A percentile compares a stretch with the other conserved stretches of the same genome.
phyloP scores from a whole-genome alignment of 2,797 vertebrate genomes.

The Hozukius guyotensis region DNA sequence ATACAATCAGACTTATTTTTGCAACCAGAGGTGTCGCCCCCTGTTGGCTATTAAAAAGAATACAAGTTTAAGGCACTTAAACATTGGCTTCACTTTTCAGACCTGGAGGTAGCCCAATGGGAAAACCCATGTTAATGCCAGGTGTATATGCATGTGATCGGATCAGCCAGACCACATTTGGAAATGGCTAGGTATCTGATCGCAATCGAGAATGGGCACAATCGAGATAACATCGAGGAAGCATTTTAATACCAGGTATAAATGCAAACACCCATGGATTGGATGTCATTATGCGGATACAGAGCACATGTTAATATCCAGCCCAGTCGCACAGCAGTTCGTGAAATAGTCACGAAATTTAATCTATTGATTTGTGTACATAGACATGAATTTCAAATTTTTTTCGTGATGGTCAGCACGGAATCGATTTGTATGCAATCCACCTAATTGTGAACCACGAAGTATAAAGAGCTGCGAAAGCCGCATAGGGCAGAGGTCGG shows the following conservation, averaged over 20 bases:
- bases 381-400: no score
- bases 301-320: neutral
- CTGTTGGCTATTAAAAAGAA: neutral
- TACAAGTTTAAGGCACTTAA: neutral
- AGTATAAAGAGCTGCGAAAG: no score
- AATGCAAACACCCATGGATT: neutral
- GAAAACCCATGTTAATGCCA: neutral
- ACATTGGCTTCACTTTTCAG: neutral
- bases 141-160: neutral
- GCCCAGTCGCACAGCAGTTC: no score
- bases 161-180: neutral
- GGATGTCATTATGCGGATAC: neutral
- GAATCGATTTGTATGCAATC: no score
- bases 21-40: no score
- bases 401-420: no score
- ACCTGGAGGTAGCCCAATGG: neutral
- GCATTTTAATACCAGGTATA: neutral
- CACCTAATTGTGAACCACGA: no score
- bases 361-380: no score
- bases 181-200: neutral
- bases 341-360: no score
- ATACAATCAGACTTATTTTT: no score
- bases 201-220: neutral
- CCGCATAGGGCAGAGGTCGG: no score
- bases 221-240: neutral